Percentiles rank a stretch among this genome's conserved stretches.
phyloP scores from a whole-genome alignment of 2,113 vertebrate species.

The human region GRCh38 chr2:180162001-180162500 shows the following conservation, averaged over 20 bases:
- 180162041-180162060: not conserved
- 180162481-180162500: not conserved
- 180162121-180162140: not conserved
- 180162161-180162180: not conserved
- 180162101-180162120: not conserved
- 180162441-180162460: not conserved
- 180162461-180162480: not conserved
- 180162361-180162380: not conserved
- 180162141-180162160: not conserved
- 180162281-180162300: not conserved
- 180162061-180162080: not conserved
- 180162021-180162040: not conserved
- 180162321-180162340: not conserved
- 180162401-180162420: not conserved
- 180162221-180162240: not conserved
- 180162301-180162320: not conserved
- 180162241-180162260: not conserved
- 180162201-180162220: not conserved
- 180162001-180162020: not conserved
- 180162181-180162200: not conserved
- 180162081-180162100: not conserved
- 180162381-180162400: not conserved
- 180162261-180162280: not conserved
- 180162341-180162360: not conserved
- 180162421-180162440: not conserved